Conservation (phyloP, 2,888 invertebrate species). For the Perithous albicinctus region DNA sequence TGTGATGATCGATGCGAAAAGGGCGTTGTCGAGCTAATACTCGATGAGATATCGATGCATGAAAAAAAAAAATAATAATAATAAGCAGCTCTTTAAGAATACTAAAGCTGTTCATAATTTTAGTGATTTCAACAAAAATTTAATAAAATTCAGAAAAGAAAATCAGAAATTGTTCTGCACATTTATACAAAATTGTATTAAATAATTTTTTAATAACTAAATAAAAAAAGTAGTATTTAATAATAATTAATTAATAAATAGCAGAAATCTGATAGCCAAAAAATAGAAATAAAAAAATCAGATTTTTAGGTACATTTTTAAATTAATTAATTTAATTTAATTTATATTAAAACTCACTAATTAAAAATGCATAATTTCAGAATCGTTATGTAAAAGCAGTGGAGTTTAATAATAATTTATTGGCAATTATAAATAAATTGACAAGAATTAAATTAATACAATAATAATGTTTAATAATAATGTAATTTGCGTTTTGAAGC, state of each 20-base stretch:
- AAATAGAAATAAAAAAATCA: too few relatives aligned
- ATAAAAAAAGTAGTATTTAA: too few relatives aligned
- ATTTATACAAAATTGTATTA: background rate
- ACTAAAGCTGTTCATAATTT: background rate
- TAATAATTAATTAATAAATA: too few relatives aligned
- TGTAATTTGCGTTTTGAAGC: background rate
- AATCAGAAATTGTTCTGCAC: background rate
- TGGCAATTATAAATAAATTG: background rate
- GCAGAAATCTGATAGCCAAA: too few relatives aligned
- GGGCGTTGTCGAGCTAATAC: conserved; percentile 49
- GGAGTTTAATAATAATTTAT: too few relatives aligned
- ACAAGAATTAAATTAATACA: background rate
- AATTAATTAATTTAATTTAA: too few relatives aligned
- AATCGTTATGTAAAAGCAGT: too few relatives aligned
- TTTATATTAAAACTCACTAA: too few relatives aligned
- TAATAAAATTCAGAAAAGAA: background rate
- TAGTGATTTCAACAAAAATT: background rate
- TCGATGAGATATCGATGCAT: conserved; percentile 30
- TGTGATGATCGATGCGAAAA: conserved; percentile 56
- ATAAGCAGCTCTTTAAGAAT: background rate
- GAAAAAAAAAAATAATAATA: background rate
- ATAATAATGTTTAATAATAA: background rate
- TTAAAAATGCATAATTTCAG: too few relatives aligned
- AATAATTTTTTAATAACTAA: too few relatives aligned
- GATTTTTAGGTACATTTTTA: too few relatives aligned